Evolutionary conservation across 2,888 invertebrate genomes (phyloP).

Genomic region (Zaprionus obscuricornis): DNA sequence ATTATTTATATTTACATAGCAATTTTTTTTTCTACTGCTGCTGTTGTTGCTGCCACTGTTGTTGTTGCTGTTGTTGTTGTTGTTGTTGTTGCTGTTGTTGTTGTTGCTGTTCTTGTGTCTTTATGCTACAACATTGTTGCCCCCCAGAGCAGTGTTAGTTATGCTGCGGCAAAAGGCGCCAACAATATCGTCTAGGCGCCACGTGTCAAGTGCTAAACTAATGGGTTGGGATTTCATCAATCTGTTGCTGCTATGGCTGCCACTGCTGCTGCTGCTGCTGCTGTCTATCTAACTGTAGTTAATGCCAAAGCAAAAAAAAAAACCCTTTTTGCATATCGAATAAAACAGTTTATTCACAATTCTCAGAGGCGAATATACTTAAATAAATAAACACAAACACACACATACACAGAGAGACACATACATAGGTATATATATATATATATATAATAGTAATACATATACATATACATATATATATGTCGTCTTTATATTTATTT

Average conservation of each 20-base stretch:
- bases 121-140: no score
- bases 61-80: conserved; percentile 6
- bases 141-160: conserved; percentile 35
- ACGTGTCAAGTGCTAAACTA: conserved; percentile 30
- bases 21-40: conserved; percentile 19
- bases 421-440: conserved; percentile 34
- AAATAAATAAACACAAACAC: conserved; percentile 40
- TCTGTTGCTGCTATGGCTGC: conserved; percentile 31
- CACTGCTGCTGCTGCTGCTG: neutral
- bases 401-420: no score
- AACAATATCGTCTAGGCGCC: conserved; percentile 20
- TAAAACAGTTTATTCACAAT: conserved; percentile 70
- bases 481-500: conserved; percentile 1
- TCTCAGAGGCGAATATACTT: conserved; percentile 32
- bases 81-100: conserved; percentile 18
- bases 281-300: no score
- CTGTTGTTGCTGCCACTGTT: conserved; percentile 17
- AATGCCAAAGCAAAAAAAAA: neutral
- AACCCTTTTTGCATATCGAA: conserved; percentile 30
- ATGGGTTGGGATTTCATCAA: conserved; percentile 48
- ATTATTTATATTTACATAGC: conserved; percentile 69
- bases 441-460: conserved; percentile 17
- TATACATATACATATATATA: conserved; percentile 14
- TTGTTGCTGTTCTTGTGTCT: conserved; percentile 20
- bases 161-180: conserved; percentile 11